These are phyloP conservation scores for Kradibia gibbosae DNA, from an alignment of 1,140 invertebrate genomes.

Conservation along the genomic window DNA sequence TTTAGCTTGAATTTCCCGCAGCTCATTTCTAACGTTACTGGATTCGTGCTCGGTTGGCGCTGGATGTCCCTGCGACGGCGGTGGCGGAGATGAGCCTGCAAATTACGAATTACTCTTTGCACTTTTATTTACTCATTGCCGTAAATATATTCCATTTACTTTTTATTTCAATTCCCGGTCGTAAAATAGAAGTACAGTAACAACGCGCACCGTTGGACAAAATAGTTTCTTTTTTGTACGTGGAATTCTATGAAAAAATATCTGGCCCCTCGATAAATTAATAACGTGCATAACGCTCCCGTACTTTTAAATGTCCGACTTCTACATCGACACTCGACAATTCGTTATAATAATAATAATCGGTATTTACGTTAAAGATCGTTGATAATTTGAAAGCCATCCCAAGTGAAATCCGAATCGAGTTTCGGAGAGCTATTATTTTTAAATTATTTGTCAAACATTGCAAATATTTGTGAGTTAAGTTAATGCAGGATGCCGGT, in stretches of 20 bases:
- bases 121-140: neutral
- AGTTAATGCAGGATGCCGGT: neutral
- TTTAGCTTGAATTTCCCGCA: slow-evolving; percentile 80
- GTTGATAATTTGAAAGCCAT: no score
- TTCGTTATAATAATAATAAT: no score
- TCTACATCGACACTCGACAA: no score
- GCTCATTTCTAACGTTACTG: slow-evolving; percentile 81
- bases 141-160: neutral
- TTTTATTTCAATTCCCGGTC: neutral
- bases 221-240: no score
- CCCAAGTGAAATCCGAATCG: neutral
- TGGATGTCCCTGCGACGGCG: slow-evolving; percentile 65
- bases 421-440: neutral
- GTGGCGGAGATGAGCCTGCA: slow-evolving; percentile 66
- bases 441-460: neutral
- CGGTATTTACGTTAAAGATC: no score
- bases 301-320: no score
- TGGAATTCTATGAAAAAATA: no score
- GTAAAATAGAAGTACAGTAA: no score
- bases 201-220: no score
- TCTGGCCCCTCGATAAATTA: no score
- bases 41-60: slow-evolving; percentile 77
- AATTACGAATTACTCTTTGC: neutral
- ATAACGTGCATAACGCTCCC: no score
- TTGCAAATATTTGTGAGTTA: slow-evolving; percentile 2